These are phyloP conservation scores for Metacarcinus magister DNA, from an alignment of 2,888 invertebrate species.

Conservation along the genomic window DNA sequence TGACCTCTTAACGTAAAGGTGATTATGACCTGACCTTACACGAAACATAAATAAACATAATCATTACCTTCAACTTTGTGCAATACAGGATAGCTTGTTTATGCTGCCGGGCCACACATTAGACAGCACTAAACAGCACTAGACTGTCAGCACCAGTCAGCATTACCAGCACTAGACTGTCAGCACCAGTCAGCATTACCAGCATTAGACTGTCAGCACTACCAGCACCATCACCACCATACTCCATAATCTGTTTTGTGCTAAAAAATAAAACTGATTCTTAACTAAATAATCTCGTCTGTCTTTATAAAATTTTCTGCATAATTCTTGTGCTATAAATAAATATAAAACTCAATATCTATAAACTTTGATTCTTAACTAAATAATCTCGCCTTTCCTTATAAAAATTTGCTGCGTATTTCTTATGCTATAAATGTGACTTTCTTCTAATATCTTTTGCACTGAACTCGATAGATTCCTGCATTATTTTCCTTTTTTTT, in stretches of 20 bases:
- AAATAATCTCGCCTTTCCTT: no score
- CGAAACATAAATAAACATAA: not conserved
- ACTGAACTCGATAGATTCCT: no score
- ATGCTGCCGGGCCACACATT: not conserved
- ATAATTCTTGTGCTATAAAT: not conserved
- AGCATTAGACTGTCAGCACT: not conserved
- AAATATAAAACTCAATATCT: not conserved
- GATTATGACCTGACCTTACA: not conserved
- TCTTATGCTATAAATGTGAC: no score
- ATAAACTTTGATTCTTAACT: no score
- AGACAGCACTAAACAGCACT: not conserved
- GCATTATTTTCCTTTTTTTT: no score
- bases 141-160: not conserved
- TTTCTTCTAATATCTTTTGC: no score
- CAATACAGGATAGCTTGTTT: not conserved
- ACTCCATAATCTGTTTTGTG: no score
- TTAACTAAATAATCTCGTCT: no score
- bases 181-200: not conserved
- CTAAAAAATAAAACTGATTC: no score
- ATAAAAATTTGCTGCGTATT: no score
- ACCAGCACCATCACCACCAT: not conserved
- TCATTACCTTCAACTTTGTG: slow-evolving; percentile 23
- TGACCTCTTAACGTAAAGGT: not conserved
- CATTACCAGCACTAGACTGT: not conserved
- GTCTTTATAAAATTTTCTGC: no score